Evolutionary conservation across 1,140 invertebrate species (phyloP).

Genomic region (Drosophila sechellia): DNA sequence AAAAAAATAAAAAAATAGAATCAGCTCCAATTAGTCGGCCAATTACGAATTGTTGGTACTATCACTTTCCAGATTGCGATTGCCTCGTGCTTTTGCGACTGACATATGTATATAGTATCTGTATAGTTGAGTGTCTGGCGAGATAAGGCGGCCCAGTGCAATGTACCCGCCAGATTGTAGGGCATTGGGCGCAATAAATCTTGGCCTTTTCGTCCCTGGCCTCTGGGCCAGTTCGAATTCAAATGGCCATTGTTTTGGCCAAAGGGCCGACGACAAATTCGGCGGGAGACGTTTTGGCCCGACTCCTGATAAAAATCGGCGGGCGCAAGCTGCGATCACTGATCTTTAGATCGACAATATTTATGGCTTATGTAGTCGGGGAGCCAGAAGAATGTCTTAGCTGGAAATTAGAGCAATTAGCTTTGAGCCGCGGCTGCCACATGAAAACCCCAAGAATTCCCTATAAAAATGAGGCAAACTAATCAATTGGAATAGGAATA

Average conservation of each 20-base stretch:
- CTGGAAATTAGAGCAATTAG: slow-evolving; percentile 81
- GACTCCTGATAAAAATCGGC: slow-evolving; percentile 68
- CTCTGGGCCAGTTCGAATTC: slow-evolving; percentile 65
- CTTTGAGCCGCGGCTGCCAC: slow-evolving; percentile 35
- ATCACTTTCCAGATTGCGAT: slow-evolving; percentile 21
- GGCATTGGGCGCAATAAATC: slow-evolving; percentile 67
- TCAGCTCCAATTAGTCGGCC: slow-evolving; percentile 31
- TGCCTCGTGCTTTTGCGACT: slow-evolving; percentile 11
- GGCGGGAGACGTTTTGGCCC: slow-evolving; percentile 19
- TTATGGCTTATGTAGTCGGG: slow-evolving; percentile 43
- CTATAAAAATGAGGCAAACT: slow-evolving; percentile 35
- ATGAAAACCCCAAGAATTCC: slow-evolving; percentile 50
- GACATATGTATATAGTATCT: neutral
- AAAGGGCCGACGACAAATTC: slow-evolving; percentile 75
- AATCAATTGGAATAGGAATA: slow-evolving; percentile 38
- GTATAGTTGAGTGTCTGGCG: slow-evolving; percentile 5
- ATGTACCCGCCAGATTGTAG: slow-evolving; percentile 40
- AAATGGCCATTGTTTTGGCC: slow-evolving; percentile 70
- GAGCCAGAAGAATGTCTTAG: slow-evolving; percentile 44
- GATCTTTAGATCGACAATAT: slow-evolving; percentile 56
- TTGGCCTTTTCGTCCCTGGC: slow-evolving; percentile 23
- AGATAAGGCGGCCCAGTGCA: slow-evolving; percentile 27
- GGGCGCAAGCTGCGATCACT: slow-evolving; percentile 64
- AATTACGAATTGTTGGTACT: slow-evolving; percentile 32
- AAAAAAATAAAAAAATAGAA: neutral